These are phyloP conservation scores for Bambusicola thoracicus DNA, from an alignment of 2,113 vertebrate genomes.

Conservation along the genomic window DNA sequence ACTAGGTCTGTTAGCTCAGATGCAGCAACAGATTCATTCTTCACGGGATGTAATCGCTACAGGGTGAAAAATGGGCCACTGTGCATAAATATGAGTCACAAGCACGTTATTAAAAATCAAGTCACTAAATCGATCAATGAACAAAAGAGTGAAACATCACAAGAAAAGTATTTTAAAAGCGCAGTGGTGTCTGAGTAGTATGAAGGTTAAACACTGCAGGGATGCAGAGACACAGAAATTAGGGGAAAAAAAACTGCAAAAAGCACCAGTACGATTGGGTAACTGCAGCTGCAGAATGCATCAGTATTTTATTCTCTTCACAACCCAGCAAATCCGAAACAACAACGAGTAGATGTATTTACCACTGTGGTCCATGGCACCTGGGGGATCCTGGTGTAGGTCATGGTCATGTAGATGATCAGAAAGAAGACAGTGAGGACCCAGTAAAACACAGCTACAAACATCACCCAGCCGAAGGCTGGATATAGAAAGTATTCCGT, in stretches of 20 bases:
- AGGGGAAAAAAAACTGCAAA: background rate
- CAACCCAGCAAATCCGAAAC: background rate
- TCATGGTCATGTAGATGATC: constrained; percentile 88
- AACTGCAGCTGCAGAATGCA: background rate
- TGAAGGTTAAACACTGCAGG: background rate
- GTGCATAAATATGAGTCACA: background rate
- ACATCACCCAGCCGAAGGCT: constrained; percentile 93
- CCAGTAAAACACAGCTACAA: constrained; percentile 90
- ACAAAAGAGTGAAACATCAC: background rate
- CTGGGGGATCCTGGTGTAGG: constrained; percentile 85
- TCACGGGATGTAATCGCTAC: background rate
- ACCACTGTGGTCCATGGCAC: constrained; percentile 91
- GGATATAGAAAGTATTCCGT: constrained; percentile 88
- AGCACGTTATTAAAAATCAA: background rate
- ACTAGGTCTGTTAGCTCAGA: constrained; percentile 12
- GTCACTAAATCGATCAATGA: background rate
- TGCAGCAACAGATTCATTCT: constrained; percentile 5
- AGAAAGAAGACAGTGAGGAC: constrained; percentile 89
- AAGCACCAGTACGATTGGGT: background rate
- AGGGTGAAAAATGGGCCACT: background rate
- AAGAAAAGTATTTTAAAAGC: background rate
- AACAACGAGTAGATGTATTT: constrained; percentile 54
- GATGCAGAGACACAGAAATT: background rate
- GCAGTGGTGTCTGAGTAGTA: background rate
- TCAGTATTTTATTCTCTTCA: background rate